phyloP scores from a whole-genome alignment of 2,113 vertebrate genomes.

The Tetrao urogallus region DNA sequence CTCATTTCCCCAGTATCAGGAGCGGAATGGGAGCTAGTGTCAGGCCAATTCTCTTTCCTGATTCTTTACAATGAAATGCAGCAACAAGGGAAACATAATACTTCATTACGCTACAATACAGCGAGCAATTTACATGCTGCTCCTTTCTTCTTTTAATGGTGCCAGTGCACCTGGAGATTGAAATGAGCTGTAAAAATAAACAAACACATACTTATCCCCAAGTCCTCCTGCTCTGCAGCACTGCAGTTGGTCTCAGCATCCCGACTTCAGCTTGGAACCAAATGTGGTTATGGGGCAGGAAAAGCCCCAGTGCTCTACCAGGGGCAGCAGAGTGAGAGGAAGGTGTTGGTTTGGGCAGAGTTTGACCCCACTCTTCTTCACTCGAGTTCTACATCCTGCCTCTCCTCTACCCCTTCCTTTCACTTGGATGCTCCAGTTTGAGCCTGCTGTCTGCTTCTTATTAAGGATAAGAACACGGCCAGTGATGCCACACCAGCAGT shows the following conservation, averaged over 20 bases:
- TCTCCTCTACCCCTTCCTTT: background rate
- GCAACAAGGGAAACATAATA: background rate
- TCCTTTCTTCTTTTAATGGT: background rate
- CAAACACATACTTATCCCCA: background rate
- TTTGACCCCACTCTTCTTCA: rapidly evolving
- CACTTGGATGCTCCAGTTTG: rapidly evolving
- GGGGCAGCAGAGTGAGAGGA: background rate
- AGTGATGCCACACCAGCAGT: background rate
- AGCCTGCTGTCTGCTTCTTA: rapidly evolving
- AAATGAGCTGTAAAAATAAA: conserved; percentile 6
- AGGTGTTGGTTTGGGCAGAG: background rate
- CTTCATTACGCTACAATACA: background rate
- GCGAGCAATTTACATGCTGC: conserved; percentile 11
- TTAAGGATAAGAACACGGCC: rapidly evolving
- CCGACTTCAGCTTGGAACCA: background rate
- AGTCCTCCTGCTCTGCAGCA: background rate
- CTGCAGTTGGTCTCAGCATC: rapidly evolving
- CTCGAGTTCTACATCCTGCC: rapidly evolving
- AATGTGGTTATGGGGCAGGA: rapidly evolving
- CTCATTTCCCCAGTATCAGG: background rate
- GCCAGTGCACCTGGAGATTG: background rate
- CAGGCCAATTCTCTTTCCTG: conserved; percentile 19
- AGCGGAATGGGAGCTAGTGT: background rate
- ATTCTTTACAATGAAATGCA: background rate
- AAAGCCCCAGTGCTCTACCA: rapidly evolving